A percentile compares a stretch with the other conserved stretches of the same genome.
phyloP scores from a whole-genome alignment of 1,140 invertebrate genomes.

The Zelostemma sp. region DNA sequence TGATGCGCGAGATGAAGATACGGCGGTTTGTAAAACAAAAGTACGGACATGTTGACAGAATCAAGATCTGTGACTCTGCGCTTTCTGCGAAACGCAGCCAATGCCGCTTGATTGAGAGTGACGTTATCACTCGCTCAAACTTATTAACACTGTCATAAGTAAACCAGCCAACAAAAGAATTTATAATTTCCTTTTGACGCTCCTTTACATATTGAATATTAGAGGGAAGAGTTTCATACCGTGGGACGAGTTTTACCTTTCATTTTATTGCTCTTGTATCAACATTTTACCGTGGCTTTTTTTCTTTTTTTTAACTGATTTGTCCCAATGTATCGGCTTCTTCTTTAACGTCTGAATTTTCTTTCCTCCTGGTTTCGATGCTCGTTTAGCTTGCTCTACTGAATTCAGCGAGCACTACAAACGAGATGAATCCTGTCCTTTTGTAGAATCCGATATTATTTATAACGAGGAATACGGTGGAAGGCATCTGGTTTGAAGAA shows the following conservation, averaged over 20 bases:
- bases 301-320: no score
- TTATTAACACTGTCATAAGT: no score
- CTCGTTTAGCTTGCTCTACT: conserved; percentile 25
- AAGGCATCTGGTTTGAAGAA: conserved; percentile 32
- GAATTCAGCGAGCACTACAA: conserved; percentile 38
- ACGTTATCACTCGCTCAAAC: conserved; percentile 17
- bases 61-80: conserved; percentile 33
- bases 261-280: no score
- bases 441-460: conserved; percentile 37
- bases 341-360: no score
- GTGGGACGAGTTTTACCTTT: not conserved
- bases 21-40: conserved; percentile 35
- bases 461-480: conserved; percentile 31
- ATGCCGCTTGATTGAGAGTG: conserved; percentile 21
- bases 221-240: no score
- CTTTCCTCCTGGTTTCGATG: conserved; percentile 28
- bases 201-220: no score
- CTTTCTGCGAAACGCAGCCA: conserved; percentile 28
- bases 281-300: no score
- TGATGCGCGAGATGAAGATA: conserved; percentile 32
- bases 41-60: conserved; percentile 35
- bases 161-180: no score
- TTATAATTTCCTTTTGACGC: no score
- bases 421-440: conserved; percentile 38
- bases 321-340: no score